Percentiles rank a stretch among this genome's conserved stretches.
Conservation (phyloP, 2,888 invertebrate species). For the Cabera pusaria region DNA sequence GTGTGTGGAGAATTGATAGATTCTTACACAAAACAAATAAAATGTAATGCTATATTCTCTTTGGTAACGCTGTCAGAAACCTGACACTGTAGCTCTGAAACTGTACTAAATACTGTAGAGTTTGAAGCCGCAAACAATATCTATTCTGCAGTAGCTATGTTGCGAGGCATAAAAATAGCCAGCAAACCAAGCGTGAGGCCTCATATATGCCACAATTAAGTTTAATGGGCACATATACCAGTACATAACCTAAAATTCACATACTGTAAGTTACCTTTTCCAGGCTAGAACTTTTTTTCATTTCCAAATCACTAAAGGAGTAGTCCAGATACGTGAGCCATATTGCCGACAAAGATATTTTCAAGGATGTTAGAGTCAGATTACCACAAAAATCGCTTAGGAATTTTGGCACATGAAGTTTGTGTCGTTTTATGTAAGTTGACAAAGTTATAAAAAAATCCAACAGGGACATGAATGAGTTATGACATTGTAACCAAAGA, state of each 20-base stretch:
- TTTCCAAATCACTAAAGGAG: constrained; percentile 68
- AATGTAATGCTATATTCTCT: too few relatives aligned
- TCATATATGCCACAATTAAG: too few relatives aligned
- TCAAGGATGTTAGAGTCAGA: constrained; percentile 48
- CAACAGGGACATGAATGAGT: constrained; percentile 51
- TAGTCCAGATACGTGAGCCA: constrained; percentile 60
- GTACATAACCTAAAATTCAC: background rate
- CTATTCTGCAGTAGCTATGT: too few relatives aligned
- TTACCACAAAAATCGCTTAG: constrained; percentile 57
- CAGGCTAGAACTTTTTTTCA: constrained; percentile 68
- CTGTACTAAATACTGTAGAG: too few relatives aligned
- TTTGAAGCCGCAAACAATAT: too few relatives aligned
- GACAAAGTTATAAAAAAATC: constrained; percentile 55
- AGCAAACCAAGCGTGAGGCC: too few relatives aligned
- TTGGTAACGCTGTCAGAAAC: too few relatives aligned
- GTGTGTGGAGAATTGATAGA: too few relatives aligned
- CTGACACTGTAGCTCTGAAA: too few relatives aligned
- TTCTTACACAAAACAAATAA: too few relatives aligned
- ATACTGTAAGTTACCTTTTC: constrained; percentile 58
- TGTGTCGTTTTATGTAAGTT: constrained; percentile 51
- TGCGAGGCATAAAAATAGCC: too few relatives aligned
- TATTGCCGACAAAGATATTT: constrained; percentile 61
- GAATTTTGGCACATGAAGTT: constrained; percentile 64
- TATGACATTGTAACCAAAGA: constrained; percentile 26
- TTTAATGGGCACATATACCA: too few relatives aligned